Evolutionary conservation across 2,888 invertebrate genomes (phyloP).

Genomic region (Scrobipalpa atriplicella): DNA sequence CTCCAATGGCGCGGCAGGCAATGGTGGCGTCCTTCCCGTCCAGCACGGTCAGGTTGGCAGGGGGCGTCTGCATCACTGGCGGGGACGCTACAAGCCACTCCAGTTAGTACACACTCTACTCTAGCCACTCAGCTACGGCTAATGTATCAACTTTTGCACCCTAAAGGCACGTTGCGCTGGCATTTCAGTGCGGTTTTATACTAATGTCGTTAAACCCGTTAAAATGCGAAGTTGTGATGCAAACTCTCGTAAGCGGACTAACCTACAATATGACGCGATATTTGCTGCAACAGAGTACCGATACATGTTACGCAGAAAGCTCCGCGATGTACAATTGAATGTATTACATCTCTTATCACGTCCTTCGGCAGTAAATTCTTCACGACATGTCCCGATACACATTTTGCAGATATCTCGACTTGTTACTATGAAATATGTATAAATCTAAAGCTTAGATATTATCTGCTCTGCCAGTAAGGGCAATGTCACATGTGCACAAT

Average conservation of each 20-base stretch:
- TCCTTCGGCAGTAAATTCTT: not conserved
- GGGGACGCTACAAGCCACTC: constrained; percentile 89
- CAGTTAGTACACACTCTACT: constrained; percentile 54
- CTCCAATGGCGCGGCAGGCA: constrained; percentile 93
- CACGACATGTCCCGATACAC: not conserved
- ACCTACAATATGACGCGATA: constrained; percentile 15
- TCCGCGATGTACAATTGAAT: not conserved
- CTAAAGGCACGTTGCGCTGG: constrained; percentile 3
- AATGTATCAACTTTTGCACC: constrained; percentile 7
- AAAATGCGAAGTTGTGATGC: not conserved
- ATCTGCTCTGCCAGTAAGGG: not conserved
- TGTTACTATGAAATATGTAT: not conserved
- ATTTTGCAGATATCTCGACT: not conserved
- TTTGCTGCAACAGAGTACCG: constrained; percentile 17
- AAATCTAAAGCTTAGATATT: not conserved
- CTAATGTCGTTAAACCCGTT: constrained; percentile 10
- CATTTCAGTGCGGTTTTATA: constrained; percentile 16
- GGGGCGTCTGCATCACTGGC: constrained; percentile 92
- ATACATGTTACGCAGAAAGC: constrained; percentile 8
- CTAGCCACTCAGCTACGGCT: constrained; percentile 2
- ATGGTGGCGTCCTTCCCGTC: constrained; percentile 97
- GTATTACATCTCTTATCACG: not conserved
- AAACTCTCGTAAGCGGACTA: not conserved
- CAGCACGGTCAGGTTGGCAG: constrained; percentile 93
- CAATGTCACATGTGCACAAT: constrained; percentile 16